Conservation (phyloP, 1,140 invertebrate genomes). For the Stegodyphus mimosarum region DNA sequence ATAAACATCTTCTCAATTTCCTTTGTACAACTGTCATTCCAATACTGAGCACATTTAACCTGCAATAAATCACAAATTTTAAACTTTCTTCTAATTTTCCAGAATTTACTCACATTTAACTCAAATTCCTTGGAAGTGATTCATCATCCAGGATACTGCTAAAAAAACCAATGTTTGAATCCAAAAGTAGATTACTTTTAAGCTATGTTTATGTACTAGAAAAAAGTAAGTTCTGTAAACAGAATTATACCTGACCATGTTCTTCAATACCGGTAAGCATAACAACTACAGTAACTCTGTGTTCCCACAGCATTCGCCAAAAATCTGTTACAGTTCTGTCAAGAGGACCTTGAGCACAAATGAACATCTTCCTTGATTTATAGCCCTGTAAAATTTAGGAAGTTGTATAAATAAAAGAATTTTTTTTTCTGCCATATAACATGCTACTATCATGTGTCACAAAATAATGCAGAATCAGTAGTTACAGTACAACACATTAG, state of each 20-base stretch:
- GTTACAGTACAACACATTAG: too few relatives aligned
- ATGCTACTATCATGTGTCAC: too few relatives aligned
- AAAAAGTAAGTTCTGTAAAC: background rate
- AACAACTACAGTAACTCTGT: conserved; percentile 84
- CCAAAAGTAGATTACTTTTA: background rate
- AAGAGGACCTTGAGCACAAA: conserved; percentile 92
- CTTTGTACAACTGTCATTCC: conserved; percentile 78
- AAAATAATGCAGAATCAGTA: too few relatives aligned
- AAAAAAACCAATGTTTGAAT: background rate
- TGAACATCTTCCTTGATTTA: conserved; percentile 92
- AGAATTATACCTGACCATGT: conserved; percentile 74
- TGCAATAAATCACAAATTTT: background rate
- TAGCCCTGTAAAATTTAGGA: conserved; percentile 71
- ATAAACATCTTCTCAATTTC: conserved; percentile 62
- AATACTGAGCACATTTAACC: conserved; percentile 90
- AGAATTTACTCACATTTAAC: too few relatives aligned
- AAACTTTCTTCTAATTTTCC: too few relatives aligned
- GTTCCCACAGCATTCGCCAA: conserved; percentile 98
- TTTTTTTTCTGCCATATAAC: too few relatives aligned
- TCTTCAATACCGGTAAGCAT: conserved; percentile 96
- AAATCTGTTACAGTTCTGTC: conserved; percentile 93
- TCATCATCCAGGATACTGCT: background rate
- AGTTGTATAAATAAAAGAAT: too few relatives aligned
- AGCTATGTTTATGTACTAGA: too few relatives aligned
- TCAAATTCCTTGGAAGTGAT: too few relatives aligned